Percentiles rank a stretch among this genome's conserved stretches.
Conservation (phyloP, 1,140 invertebrate genomes). For the Diploscapter pachys region DNA sequence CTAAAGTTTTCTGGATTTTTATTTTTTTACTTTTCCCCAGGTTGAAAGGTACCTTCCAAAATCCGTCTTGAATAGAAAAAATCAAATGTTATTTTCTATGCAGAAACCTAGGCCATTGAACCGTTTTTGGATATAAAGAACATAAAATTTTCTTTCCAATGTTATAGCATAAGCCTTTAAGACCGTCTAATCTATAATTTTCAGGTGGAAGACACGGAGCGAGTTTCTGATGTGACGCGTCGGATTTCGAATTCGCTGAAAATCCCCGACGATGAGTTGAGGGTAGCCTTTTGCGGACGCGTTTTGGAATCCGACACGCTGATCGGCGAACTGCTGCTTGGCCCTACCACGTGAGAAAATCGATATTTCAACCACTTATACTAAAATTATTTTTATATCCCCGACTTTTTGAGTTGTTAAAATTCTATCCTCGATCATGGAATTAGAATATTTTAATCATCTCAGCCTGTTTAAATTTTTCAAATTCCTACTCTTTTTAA, state of each 20-base stretch:
- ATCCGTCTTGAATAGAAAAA: too few relatives aligned
- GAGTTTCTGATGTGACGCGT: neutral
- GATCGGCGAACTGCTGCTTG: conserved; percentile 10
- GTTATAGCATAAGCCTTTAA: neutral
- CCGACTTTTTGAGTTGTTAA: too few relatives aligned
- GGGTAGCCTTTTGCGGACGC: conserved; percentile 1
- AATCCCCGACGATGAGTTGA: neutral
- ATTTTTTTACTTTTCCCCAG: neutral
- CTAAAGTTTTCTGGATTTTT: neutral
- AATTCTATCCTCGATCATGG: too few relatives aligned
- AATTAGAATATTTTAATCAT: too few relatives aligned
- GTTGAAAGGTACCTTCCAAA: neutral
- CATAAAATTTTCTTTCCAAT: neutral
- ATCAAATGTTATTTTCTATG: neutral
- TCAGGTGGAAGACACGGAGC: too few relatives aligned
- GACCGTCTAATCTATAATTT: too few relatives aligned
- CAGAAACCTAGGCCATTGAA: neutral
- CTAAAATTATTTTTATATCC: neutral
- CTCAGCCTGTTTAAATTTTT: too few relatives aligned
- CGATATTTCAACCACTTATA: neutral
- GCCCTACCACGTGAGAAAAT: conserved; percentile 12
- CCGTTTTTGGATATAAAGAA: neutral
- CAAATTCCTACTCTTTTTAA: too few relatives aligned
- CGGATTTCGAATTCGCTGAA: neutral
- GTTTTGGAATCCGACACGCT: neutral